Evolutionary conservation across 2,888 invertebrate genomes (phyloP), one percentile per base, ranked within the genome.

Genomic region (Hartigia nigra): DNA sequence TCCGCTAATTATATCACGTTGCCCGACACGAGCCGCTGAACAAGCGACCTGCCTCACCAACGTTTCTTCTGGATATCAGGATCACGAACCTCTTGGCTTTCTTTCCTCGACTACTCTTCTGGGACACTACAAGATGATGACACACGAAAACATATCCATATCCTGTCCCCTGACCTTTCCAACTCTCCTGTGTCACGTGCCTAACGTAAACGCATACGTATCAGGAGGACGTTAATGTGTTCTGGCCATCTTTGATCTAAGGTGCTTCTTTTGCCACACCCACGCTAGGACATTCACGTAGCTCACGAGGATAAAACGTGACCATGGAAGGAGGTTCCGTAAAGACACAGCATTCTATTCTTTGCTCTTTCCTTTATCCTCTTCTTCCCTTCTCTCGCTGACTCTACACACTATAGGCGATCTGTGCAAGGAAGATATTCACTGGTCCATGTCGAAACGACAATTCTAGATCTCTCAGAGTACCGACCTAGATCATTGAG

Each of bases 201-300:
- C 55, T 55, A 55, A 55, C 23, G 55, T 55, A 55, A 55, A 55
- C 23, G 23, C 23, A 23, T 23, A 23, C 55, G 55, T 9, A 55
- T 55, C 55, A 55, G 74, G 77, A 69, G 12, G 37, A 75, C 77
- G 74, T 74, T 70, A 75, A 74, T 69, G 75, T 78, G 70, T 34
- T 32, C 69, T 23, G 86, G 81, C 82, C 83, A 84, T 86, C 85
- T 85, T 86, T 83, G 84, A 86, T 81, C 55, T 80, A 80, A 75
- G 75, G 85, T 85, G 84, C 86, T 85, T 84, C 84, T 85, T 84
- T 84, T 85, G 86, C 85, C 86, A 87, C 90, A 88, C 90, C 90
- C 90, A 90, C 90, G 89, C 86, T 79, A 78, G 81, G 82, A 84
- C 85, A 84, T 84, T 84, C 79, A 81, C 79, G 81, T 82, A 81